Conservation (phyloP, 2,888 invertebrate genomes). For the Kryphioiulus occultus region DNA sequence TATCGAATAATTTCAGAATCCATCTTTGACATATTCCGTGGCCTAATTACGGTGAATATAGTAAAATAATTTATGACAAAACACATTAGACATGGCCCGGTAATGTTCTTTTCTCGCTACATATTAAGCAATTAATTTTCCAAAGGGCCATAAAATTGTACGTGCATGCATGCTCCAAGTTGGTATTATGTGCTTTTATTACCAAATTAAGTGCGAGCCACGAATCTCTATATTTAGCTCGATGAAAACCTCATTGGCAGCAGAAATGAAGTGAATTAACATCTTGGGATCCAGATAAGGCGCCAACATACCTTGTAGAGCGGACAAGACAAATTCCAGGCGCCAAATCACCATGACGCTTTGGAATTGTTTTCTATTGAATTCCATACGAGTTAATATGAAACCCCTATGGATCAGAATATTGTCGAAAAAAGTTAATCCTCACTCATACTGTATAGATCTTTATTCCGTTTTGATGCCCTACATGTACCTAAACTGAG, state of each 20-base stretch:
- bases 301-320: not conserved
- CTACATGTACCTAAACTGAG: not conserved
- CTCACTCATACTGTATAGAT: too few species aligned
- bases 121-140: constrained; percentile 39
- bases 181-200: not conserved
- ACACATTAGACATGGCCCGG: not conserved
- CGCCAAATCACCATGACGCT: not conserved
- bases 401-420: too few species aligned
- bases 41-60: not conserved
- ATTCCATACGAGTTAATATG: too few species aligned
- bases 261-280: not conserved
- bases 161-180: not conserved
- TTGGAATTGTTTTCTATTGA: too few species aligned
- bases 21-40: constrained; percentile 8
- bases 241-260: not conserved
- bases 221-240: not conserved
- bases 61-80: constrained; percentile 15
- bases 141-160: not conserved
- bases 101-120: constrained; percentile 12
- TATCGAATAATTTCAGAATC: not conserved
- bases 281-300: constrained; percentile 12
- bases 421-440: too few species aligned
- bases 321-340: not conserved
- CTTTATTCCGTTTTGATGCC: not conserved
- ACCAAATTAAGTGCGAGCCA: not conserved